phyloP scores from a whole-genome alignment of 2,797 vertebrate genomes.

The Melanotaenia pygmaea region DNA sequence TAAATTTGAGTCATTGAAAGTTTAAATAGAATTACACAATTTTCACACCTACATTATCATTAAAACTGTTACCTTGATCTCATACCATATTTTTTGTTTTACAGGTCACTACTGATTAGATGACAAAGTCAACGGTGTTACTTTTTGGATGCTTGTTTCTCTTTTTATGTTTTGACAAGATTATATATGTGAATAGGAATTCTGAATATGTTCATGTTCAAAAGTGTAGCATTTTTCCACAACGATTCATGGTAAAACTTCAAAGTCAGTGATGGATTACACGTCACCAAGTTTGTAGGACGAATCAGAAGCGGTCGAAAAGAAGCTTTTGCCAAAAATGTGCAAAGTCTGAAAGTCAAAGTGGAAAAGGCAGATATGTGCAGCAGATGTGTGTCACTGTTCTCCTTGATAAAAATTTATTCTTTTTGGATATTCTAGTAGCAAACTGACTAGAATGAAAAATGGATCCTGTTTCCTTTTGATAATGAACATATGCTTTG shows the following conservation, averaged over 20 bases:
- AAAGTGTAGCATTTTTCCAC: constrained; percentile 4
- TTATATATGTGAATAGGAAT: constrained; percentile 15
- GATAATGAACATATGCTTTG: background rate
- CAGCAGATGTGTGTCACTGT: background rate
- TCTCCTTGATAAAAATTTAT: background rate
- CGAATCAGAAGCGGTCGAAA: background rate
- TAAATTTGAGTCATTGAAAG: too few relatives aligned
- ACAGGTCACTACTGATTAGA: constrained; percentile 76
- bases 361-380: background rate
- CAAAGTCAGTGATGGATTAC: background rate
- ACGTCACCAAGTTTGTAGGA: background rate
- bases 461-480: constrained; percentile 1
- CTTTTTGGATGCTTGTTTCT: constrained; percentile 31
- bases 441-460: background rate
- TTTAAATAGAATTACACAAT: background rate
- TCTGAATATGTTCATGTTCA: constrained; percentile 31
- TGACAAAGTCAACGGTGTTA: constrained; percentile 28
- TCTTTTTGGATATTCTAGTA: background rate
- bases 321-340: background rate
- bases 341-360: background rate
- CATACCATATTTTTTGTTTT: background rate
- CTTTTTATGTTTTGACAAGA: constrained; percentile 30
- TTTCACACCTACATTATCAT: too few relatives aligned
- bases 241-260: background rate
- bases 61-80: background rate